Evolutionary conservation across 1,140 invertebrate species (phyloP).

Genomic region (Muscidifurax raptorellus): DNA sequence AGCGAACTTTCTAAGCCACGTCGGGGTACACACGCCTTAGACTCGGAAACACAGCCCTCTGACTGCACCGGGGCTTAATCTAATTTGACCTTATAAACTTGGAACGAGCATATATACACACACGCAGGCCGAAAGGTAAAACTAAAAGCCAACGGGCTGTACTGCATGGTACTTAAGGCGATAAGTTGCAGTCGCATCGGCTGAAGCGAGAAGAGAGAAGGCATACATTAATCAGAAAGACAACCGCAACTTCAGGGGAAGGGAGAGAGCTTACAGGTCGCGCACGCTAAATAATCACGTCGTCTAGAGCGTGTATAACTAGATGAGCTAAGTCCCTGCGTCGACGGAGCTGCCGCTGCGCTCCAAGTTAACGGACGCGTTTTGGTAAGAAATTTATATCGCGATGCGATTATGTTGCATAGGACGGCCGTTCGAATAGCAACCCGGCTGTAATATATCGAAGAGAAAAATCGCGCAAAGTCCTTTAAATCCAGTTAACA

Average conservation of each 20-base stretch:
- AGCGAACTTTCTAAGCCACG: slow-evolving; percentile 38
- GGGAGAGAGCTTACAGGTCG: not conserved
- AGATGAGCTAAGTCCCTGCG: not conserved
- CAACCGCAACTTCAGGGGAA: slow-evolving; percentile 35
- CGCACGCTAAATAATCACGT: slow-evolving; percentile 4
- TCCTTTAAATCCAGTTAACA: not conserved
- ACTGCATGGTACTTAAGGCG: slow-evolving; percentile 32
- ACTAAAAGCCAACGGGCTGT: not conserved
- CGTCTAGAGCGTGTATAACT: not conserved
- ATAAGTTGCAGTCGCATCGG: slow-evolving; percentile 43
- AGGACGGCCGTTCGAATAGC: no score
- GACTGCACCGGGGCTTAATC: slow-evolving; percentile 37
- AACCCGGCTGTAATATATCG: no score
- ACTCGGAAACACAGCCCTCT: not conserved
- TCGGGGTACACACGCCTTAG: not conserved
- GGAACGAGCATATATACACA: not conserved
- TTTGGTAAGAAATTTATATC: not conserved
- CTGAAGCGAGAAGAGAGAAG: slow-evolving; percentile 4
- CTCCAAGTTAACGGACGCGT: no score
- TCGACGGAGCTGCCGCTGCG: no score
- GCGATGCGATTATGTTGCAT: no score
- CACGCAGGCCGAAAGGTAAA: slow-evolving; percentile 29
- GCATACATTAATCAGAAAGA: slow-evolving; percentile 60
- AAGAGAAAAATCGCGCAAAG: not conserved
- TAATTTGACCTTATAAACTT: slow-evolving; percentile 53